phyloP scores from a whole-genome alignment of 2,797 vertebrate genomes.

The Antrozous pallidus region DNA sequence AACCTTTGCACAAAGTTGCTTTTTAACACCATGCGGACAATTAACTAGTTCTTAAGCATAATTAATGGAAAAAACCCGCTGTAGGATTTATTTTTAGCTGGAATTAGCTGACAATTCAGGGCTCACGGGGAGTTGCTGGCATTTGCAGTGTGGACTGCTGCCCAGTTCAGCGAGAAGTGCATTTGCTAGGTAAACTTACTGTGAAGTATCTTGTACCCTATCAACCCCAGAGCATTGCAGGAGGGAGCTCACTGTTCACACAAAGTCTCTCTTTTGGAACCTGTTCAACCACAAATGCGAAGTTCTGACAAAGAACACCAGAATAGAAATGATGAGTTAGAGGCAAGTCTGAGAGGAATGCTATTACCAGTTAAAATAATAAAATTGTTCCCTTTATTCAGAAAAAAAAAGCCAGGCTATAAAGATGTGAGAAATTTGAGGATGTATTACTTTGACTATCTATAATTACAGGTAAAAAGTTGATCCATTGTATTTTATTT shows the following conservation, averaged over 20 bases:
- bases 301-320: neutral
- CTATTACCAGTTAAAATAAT: neutral
- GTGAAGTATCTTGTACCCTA: neutral
- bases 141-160: constrained; percentile 39
- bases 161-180: neutral
- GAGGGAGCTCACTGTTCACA: neutral
- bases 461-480: neutral
- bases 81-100: constrained; percentile 47
- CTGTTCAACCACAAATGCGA: constrained; percentile 3
- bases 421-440: neutral
- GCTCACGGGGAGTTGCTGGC: neutral
- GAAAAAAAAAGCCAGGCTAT: neutral
- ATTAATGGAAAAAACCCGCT: constrained; percentile 32
- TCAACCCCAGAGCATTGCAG: neutral
- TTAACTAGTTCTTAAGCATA: constrained; percentile 34
- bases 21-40: constrained; percentile 33
- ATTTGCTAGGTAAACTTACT: constrained; percentile 42
- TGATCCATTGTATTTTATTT: constrained; percentile 11
- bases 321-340: constrained; percentile 35
- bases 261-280: neutral
- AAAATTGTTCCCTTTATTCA: neutral
- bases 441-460: neutral
- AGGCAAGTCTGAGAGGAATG: neutral
- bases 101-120: constrained; percentile 32
- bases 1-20: constrained; percentile 10